Evolutionary conservation across 1,140 invertebrate species (phyloP), one percentile per base, ranked within the genome.

Genomic region (Temnothorax curvispinosus): DNA sequence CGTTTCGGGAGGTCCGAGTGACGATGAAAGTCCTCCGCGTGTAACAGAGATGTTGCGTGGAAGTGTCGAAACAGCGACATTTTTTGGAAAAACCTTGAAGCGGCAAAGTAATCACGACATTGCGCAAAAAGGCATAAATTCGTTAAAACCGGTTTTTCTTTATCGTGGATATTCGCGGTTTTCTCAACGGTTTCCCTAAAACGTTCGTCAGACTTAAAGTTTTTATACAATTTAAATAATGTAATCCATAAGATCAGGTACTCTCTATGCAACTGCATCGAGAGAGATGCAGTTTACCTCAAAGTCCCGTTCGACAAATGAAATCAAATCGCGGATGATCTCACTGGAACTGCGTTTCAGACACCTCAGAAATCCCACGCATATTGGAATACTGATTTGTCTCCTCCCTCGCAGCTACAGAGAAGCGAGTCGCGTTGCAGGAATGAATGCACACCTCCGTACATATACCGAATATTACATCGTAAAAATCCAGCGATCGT

Each of bases 11-110:
- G 85, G 75, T 87, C 67, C 62, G 27, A 11, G 27, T 56, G 27
- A 58, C 50, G 35, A 89, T 27, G 78, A 87, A 87, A 87, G 85
- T 75, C 35, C 15, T 52, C 6, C 4, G n/a, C 71, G 41, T 47
- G 60, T 77, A 52, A 78, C 21, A 41, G 2, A 44, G 60, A 74
- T 21, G 54, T 74, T 67, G 58, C 77, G 44, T 35, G 41, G 52
- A 87, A 52, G 50, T 90, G 78, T 89, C 65, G 72, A n/a, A 89
- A 89, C 2, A 32, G 54, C 27, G 58, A 38, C 27, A 27, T 71
- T 87, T 87, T 18, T 72, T 76, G 38, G 32, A 8, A 18, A 38
- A 54, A 67, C 32, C 27, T 80, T 52, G 60, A 15, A 7, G 9
- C n/a, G 8, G 27, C 13, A 44, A 15, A 32, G 50, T 2, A 18